These are phyloP conservation scores for Chaetoderma sp. DNA, from an alignment of 2,888 invertebrate species.

Conservation along the genomic window DNA sequence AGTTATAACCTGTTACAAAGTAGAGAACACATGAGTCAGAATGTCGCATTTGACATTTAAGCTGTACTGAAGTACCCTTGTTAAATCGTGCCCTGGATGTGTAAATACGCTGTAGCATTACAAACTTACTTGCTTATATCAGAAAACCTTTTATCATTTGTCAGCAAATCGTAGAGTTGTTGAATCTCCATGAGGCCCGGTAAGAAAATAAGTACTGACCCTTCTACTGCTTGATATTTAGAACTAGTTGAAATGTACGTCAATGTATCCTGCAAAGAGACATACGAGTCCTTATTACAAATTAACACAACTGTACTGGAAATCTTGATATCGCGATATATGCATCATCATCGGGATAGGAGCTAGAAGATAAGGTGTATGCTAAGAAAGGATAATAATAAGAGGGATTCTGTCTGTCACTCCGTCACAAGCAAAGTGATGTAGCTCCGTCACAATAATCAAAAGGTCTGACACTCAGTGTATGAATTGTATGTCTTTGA, in stretches of 20 bases:
- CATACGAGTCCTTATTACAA: not conserved
- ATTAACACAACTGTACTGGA: not conserved
- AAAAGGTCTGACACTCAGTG: not conserved
- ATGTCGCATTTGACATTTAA: no score
- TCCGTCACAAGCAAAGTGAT: no score
- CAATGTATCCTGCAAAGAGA: conserved; percentile 50
- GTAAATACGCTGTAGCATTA: no score
- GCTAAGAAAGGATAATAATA: not conserved
- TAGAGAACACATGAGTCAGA: no score
- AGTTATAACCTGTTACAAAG: no score
- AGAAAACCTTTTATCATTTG: conserved; percentile 53
- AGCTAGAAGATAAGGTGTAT: not conserved
- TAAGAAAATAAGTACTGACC: conserved; percentile 65
- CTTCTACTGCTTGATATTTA: conserved; percentile 45
- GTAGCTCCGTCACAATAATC: no score
- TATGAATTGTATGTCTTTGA: not conserved
- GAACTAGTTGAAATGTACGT: conserved; percentile 44
- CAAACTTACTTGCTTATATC: conserved; percentile 42
- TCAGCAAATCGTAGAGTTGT: conserved; percentile 59
- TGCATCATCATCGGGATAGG: not conserved
- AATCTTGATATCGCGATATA: not conserved
- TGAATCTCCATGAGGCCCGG: conserved; percentile 65
- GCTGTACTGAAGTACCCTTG: no score
- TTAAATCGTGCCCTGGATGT: no score
- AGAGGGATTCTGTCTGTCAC: not conserved